Evolutionary conservation across 2,113 vertebrate genomes (phyloP), one percentile per base, ranked within the genome.

Genomic region (Rhodinocichla rosea): DNA sequence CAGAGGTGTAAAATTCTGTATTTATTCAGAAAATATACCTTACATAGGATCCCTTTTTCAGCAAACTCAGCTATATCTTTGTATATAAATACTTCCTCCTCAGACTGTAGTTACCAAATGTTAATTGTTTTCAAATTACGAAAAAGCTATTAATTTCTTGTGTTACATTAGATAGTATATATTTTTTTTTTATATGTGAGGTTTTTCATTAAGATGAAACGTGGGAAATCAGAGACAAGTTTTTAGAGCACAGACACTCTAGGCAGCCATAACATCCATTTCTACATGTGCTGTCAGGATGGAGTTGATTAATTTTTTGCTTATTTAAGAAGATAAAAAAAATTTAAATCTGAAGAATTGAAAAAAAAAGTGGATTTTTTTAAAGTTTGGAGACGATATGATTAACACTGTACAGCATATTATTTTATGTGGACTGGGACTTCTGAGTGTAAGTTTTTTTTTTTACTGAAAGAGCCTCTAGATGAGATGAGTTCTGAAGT

Each of bases 61-160:
- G 20, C 40, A 68, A 62, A 56, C 30, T n/a, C 0, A 0, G 5
- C 10, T 69, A 15, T 17, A 13, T 86, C 6, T 80, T 69, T 62
- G 11, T 24, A 11, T 70, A 12, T 65, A 50, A 57, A 18, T 57
- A 20, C 30, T 63, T 92, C 11, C 2, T 60, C 14, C 21, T 69
- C 15, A 10, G 18, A 44, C 23, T 23, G 10, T 52, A 22, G 2
- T 64, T 77, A 49, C 6, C 47, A 47, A 68, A 47, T 32, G 14
- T 55, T 53, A 45, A 45, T 86, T 83, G 9, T 67, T 70, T 70
- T 17, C 20, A 30, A 40, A 27, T 50, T 57, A 59, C 63, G 76
- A 55, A 73, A 71, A 90, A 24, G 9, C 12, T 42, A 7, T 69
- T 4, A 47, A n/a, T 82, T 67, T 85, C 9, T 71, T 68, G 15